Evolutionary conservation across 2,888 invertebrate genomes (phyloP).

Genomic region (Neuroscelio doddi): DNA sequence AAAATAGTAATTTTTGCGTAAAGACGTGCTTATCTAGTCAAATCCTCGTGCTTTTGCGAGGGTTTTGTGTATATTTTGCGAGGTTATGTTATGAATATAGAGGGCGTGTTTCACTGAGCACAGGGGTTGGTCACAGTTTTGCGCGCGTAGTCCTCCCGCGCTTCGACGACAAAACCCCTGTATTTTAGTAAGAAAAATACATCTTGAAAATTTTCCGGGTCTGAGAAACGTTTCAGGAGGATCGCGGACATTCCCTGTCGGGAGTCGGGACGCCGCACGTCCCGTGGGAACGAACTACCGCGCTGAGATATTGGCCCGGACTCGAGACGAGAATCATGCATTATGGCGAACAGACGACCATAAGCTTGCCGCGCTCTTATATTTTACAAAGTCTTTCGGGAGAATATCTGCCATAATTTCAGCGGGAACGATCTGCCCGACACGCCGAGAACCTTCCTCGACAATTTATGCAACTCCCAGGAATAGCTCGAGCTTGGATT

Average conservation of each 20-base stretch:
- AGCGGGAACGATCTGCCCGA: not conserved
- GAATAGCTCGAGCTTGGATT: constrained; percentile 7
- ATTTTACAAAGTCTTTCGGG: constrained; percentile 44
- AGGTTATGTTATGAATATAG: constrained; percentile 68
- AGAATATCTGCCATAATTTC: constrained; percentile 10
- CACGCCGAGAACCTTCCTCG: not conserved
- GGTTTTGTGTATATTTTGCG: constrained; percentile 22
- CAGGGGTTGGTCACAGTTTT: constrained; percentile 68
- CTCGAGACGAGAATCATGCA: constrained; percentile 51
- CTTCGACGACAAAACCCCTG: constrained; percentile 52
- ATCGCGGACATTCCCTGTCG: no score
- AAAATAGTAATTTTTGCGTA: not conserved
- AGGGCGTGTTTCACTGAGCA: constrained; percentile 64
- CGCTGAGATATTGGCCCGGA: constrained; percentile 44
- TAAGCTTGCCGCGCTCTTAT: constrained; percentile 56
- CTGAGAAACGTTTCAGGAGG: not conserved
- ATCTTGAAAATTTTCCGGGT: constrained; percentile 9
- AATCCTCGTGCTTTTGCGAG: not conserved
- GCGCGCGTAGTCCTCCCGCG: constrained; percentile 69
- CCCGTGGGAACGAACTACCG: no score
- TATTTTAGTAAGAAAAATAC: constrained; percentile 36
- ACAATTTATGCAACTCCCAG: not conserved
- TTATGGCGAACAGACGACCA: constrained; percentile 65
- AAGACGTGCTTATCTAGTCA: not conserved
- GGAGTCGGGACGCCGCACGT: no score